Conservation (phyloP, 2,113 vertebrate genomes). For the Stictonetta naevosa region DNA sequence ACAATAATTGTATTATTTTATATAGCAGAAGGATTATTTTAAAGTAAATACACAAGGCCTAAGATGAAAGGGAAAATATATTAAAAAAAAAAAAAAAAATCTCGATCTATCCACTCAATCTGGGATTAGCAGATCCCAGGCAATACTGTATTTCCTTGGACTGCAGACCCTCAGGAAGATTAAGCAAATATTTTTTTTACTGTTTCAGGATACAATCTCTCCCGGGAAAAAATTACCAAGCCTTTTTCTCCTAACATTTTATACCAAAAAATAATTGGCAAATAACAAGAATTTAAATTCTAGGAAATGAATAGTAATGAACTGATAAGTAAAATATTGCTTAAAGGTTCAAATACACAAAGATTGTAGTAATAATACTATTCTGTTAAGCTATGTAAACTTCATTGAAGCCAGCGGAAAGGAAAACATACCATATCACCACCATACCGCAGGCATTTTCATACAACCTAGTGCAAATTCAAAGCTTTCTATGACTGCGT, state of each 20-base stretch:
- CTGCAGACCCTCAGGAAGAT: conserved; percentile 34
- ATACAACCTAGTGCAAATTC: conserved; percentile 79
- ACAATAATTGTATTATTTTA: not conserved
- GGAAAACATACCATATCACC: conserved; percentile 78
- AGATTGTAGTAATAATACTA: conserved; percentile 37
- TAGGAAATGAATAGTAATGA: conserved; percentile 61
- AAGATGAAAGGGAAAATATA: not conserved
- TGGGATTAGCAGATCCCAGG: conserved; percentile 6
- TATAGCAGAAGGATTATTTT: not conserved
- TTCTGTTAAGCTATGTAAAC: conserved; percentile 51
- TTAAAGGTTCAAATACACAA: conserved; percentile 57
- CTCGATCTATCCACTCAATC: not conserved
- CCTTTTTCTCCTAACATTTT: conserved; percentile 54
- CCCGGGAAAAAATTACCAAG: conserved; percentile 18
- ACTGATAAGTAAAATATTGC: conserved; percentile 59
- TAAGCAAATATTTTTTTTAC: conserved; percentile 22
- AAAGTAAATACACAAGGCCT: not conserved
- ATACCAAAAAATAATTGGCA: conserved; percentile 52
- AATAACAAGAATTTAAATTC: conserved; percentile 59
- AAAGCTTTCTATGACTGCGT: conserved; percentile 80
- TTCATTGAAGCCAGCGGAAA: conserved; percentile 63
- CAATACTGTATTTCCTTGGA: conserved; percentile 27
- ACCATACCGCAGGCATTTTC: conserved; percentile 84
- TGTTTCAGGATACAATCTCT: conserved; percentile 18
- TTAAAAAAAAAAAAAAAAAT: not conserved